These are phyloP conservation scores for Malurus splendens DNA, from an alignment of 2,797 vertebrate genomes.

Conservation along the genomic window DNA sequence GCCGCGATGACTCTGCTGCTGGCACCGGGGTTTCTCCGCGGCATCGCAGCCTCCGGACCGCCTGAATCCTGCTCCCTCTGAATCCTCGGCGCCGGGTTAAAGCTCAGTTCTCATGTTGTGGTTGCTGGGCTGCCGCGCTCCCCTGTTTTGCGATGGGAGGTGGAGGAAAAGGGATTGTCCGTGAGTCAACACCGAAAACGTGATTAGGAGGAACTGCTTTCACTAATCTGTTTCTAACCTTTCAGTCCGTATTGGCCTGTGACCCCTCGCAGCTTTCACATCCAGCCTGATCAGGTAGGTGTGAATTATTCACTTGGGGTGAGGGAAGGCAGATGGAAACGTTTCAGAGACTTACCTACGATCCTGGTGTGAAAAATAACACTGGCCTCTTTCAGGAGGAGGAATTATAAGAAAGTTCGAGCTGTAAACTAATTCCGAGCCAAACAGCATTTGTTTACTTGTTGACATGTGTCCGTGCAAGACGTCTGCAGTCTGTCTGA, in stretches of 20 bases:
- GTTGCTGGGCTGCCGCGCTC: conserved; percentile 60
- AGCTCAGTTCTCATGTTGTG: conserved; percentile 57
- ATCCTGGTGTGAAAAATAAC: not conserved
- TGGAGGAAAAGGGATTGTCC: conserved; percentile 58
- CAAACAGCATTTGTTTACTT: conserved; percentile 57
- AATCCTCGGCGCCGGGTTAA: conserved; percentile 48
- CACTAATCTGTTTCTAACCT: conserved; percentile 54
- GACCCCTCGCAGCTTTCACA: conserved; percentile 62
- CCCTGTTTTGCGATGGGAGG: conserved; percentile 65
- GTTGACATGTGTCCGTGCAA: conserved; percentile 44
- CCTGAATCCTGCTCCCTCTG: conserved; percentile 31
- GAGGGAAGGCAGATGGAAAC: not conserved
- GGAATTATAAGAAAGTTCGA: conserved; percentile 60
- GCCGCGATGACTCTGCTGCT: conserved; percentile 60
- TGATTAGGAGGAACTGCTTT: conserved; percentile 62
- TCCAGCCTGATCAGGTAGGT: conserved; percentile 72
- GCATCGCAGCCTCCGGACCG: conserved; percentile 54
- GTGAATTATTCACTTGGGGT: conserved; percentile 47
- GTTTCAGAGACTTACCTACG: not conserved
- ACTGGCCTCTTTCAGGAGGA: not conserved
- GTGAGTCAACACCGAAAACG: conserved; percentile 64
- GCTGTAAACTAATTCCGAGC: conserved; percentile 43
- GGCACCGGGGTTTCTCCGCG: conserved; percentile 55
- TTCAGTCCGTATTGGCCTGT: conserved; percentile 62
- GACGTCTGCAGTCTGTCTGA: conserved; percentile 6